Percentiles rank a stretch among this genome's conserved stretches.
phyloP scores from a whole-genome alignment of 92 coral and sea anemone species.

The Phenganax marumi region DNA sequence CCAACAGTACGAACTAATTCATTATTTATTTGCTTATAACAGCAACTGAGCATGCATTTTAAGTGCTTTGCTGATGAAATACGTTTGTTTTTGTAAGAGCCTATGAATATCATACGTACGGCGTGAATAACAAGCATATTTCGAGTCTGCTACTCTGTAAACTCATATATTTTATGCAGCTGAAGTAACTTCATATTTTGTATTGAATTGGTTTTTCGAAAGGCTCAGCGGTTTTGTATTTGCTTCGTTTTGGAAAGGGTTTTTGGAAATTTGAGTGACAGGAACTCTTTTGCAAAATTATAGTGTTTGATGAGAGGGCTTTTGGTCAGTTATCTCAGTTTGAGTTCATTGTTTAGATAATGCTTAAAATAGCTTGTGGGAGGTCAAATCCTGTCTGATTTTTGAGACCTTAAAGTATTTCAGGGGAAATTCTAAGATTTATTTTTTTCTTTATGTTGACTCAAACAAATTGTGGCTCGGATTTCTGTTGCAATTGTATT shows the following conservation, averaged over 20 bases:
- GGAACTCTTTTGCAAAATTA: background rate
- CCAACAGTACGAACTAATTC: no score
- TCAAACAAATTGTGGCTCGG: background rate
- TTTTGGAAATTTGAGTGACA: background rate
- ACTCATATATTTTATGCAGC: background rate
- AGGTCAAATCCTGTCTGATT: background rate
- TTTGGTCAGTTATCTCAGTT: background rate
- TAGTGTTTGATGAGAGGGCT: background rate
- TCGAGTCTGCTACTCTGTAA: background rate
- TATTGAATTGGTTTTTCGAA: background rate
- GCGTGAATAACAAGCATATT: background rate
- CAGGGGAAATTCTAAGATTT: background rate
- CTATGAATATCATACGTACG: no score
- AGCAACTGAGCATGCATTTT: no score
- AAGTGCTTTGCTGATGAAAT: no score
- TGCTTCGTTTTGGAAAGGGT: background rate
- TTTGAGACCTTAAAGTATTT: background rate
- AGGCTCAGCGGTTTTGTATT: background rate
- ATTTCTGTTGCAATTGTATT: background rate
- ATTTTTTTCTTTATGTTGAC: background rate
- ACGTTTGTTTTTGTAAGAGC: no score
- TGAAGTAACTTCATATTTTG: background rate
- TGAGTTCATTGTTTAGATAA: background rate
- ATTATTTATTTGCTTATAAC: no score
- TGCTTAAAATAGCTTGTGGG: conserved; percentile 1